phyloP scores from a whole-genome alignment of 2,113 vertebrate species.

The Ovis aries region DNA sequence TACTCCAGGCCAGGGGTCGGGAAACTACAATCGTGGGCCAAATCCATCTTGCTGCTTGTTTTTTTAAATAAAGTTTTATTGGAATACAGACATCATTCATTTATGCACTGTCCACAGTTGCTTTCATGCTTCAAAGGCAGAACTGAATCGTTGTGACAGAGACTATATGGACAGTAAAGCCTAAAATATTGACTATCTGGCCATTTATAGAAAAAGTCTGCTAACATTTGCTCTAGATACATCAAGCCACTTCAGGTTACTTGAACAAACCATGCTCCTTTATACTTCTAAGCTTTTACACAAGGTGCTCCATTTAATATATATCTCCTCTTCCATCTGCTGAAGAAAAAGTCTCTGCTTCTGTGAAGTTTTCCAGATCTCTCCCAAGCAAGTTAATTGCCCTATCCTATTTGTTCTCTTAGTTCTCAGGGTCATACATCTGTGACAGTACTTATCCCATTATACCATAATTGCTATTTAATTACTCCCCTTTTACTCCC shows the following conservation, averaged over 20 bases:
- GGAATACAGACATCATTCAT: not conserved
- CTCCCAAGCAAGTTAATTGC: not conserved
- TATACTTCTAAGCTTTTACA: not conserved
- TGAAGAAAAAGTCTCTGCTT: not conserved
- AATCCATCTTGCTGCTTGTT: not conserved
- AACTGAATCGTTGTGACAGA: not conserved
- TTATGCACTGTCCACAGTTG: not conserved
- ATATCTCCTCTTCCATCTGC: constrained; percentile 6
- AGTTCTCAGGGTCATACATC: not conserved
- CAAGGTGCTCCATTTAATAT: not conserved
- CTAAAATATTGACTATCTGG: not conserved
- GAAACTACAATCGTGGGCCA: not conserved
- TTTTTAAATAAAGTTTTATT: not conserved
- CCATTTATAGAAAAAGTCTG: constrained; percentile 1
- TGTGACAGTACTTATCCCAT: not conserved
- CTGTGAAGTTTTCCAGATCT: constrained; percentile 44
- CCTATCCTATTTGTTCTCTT: constrained; percentile 23
- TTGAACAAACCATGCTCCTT: constrained; percentile 1
- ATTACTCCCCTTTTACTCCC: constrained; percentile 4
- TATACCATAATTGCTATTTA: constrained; percentile 25
- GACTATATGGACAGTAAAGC: not conserved
- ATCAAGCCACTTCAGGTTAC: not conserved
- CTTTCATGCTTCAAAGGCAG: not conserved
- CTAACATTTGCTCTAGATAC: not conserved
- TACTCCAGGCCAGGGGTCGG: not conserved